Conservation (phyloP, 1,140 invertebrate genomes). For the Cyphomyrmex costatus region DNA sequence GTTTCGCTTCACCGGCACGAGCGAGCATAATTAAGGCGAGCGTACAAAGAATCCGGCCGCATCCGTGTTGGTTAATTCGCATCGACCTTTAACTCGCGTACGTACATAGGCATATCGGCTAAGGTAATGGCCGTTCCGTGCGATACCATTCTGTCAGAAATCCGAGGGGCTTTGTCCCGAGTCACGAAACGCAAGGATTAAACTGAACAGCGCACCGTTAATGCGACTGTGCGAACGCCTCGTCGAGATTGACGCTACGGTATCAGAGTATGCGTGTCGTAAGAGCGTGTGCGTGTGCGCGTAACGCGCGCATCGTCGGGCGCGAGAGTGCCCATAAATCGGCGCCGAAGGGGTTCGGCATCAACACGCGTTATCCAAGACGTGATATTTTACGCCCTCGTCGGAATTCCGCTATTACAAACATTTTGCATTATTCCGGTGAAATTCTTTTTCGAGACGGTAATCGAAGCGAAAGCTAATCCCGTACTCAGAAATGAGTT, state of each 20-base stretch:
- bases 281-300: neutral
- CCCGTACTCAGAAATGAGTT: slow-evolving; percentile 51
- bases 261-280: slow-evolving; percentile 30
- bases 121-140: slow-evolving; percentile 86
- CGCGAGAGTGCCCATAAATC: slow-evolving; percentile 65
- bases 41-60: slow-evolving; percentile 60
- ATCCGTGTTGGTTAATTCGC: slow-evolving; percentile 72
- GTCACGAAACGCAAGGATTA: slow-evolving; percentile 87
- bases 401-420: slow-evolving; percentile 37
- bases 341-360: slow-evolving; percentile 47
- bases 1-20: slow-evolving; percentile 41
- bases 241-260: slow-evolving; percentile 40
- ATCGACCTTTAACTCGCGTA: slow-evolving; percentile 74
- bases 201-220: slow-evolving; percentile 82
- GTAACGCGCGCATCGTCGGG: slow-evolving; percentile 58
- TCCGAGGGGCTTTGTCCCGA: slow-evolving; percentile 86
- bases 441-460: slow-evolving; percentile 49
- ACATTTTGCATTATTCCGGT: slow-evolving; percentile 52
- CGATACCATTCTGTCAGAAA: slow-evolving; percentile 86
- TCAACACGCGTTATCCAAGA: slow-evolving; percentile 46
- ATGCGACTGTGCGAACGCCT: slow-evolving; percentile 78
- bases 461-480: slow-evolving; percentile 50
- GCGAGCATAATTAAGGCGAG: slow-evolving; percentile 57
- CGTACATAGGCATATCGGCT: slow-evolving; percentile 72
- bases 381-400: slow-evolving; percentile 46